Conservation (phyloP, 2,113 vertebrate genomes). For the Lasiurus cinereus region DNA sequence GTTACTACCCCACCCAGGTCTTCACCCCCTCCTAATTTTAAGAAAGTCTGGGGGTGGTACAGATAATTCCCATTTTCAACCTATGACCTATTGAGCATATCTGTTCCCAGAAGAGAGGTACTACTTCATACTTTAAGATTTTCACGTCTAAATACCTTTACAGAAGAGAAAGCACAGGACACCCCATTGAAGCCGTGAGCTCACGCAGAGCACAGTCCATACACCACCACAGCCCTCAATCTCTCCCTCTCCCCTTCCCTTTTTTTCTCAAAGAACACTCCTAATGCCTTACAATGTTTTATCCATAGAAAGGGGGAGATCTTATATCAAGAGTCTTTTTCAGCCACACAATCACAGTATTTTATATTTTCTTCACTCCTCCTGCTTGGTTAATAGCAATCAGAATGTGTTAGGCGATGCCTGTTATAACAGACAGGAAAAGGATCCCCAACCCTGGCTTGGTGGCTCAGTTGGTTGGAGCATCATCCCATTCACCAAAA, state of each 20-base stretch:
- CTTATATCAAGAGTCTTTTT: neutral
- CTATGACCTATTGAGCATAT: neutral
- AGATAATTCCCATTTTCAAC: conserved; percentile 27
- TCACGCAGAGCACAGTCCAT: neutral
- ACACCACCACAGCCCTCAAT: neutral
- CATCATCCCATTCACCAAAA: neutral
- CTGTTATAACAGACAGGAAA: neutral
- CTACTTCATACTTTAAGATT: neutral
- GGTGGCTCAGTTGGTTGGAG: neutral
- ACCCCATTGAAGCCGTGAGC: neutral
- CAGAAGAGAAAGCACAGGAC: neutral
- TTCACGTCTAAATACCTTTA: neutral
- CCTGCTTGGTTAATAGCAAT: neutral
- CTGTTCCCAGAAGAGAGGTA: conserved; percentile 14
- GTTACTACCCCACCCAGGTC: no score
- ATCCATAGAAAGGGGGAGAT: neutral
- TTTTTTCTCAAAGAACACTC: neutral
- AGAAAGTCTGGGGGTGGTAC: neutral
- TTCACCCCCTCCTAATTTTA: neutral
- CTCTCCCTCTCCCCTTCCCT: no score
- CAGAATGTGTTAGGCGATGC: neutral
- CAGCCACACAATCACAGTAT: neutral
- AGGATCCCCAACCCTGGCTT: neutral
- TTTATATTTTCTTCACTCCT: neutral
- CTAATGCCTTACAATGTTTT: conserved; percentile 1